phyloP scores from a whole-genome alignment of 2,888 invertebrate species.

The Pseudoips prasinana region DNA sequence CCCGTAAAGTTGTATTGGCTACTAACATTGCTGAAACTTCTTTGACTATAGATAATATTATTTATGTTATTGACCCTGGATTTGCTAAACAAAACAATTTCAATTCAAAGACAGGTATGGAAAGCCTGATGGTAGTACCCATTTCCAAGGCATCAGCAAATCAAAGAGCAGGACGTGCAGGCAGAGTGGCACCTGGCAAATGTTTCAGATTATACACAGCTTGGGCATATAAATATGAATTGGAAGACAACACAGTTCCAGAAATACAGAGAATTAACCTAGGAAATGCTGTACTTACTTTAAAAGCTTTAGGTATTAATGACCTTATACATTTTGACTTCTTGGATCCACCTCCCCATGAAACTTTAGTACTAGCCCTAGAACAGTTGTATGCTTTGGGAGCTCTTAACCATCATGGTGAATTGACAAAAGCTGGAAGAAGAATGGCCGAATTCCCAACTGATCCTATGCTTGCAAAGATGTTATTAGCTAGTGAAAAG shows the following conservation, averaged over 20 bases:
- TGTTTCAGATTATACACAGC: conserved; percentile 99
- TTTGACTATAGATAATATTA: conserved; percentile 98
- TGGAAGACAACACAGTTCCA: conserved; percentile 98
- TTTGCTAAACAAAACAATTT: conserved; percentile 99
- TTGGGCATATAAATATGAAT: conserved; percentile 98
- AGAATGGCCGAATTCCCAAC: conserved; percentile 99
- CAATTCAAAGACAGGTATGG: conserved; percentile 98
- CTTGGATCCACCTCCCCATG: conserved; percentile 98
- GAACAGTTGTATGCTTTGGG: conserved; percentile 99
- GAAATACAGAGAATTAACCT: conserved; percentile 99
- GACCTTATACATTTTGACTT: conserved; percentile 99
- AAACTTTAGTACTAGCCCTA: conserved; percentile 94
- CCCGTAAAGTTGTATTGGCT: conserved; percentile 97
- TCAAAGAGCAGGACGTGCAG: conserved; percentile 97
- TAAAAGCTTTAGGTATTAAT: conserved; percentile 98
- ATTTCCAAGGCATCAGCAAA: conserved; percentile 99
- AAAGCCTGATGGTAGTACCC: conserved; percentile 98
- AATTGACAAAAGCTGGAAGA: conserved; percentile 97
- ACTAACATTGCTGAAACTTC: conserved; percentile 99
- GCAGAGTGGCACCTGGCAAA: conserved; percentile 97
- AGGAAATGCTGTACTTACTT: conserved; percentile 97
- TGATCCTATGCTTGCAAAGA: conserved; percentile 99
- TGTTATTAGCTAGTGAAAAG: conserved; percentile 98
- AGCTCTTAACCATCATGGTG: conserved; percentile 98
- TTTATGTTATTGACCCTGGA: conserved; percentile 99